Evolutionary conservation across 2,888 invertebrate species (phyloP), one percentile per base, ranked within the genome.

Genomic region (Caenorhabditis uteleia): DNA sequence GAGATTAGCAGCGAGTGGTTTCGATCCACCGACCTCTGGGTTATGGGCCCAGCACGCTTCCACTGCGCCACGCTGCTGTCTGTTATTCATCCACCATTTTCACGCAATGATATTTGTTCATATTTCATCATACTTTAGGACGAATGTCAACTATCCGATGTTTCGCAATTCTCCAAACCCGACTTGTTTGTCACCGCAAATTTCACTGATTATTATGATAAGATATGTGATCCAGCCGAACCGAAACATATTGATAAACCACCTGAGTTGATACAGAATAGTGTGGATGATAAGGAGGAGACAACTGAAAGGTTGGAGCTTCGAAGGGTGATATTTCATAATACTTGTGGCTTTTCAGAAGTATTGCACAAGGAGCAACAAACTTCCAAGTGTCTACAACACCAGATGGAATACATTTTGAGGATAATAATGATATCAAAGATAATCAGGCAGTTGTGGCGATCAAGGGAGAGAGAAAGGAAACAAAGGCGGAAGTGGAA

Each of bases 11-110:
- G 62, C 70, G 74, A 76, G 80, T 82, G 78, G 82, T 83, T 83
- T 83, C 82, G 83, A 83, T 83, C 83, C 78, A 90, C 91, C 90
- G 90, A 91, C 89, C 90, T 91, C 90, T 91, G 90, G 90, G 89
- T 90, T 89, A 89, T 89, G 89, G 89, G 89, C 89, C 89, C 89
- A 89, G 89, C 89, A 89, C 89, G 89, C 89, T 89, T 82, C 89
- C 89, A 89, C 89, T 89, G 89, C 89, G 89, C 89, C 89, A 89
- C 89, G 89, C 89, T 89, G 89, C 89, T 89, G 54, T 53, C 47
- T 26, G 23, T 27, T 14, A 6, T n/a, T n/a, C n/a, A n/a, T n/a
- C n/a, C n/a, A n/a, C n/a, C n/a, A 14, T 14, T 40, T 40, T 10
- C 10, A 33, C 10, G n/a, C n/a, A n/a, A n/a, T n/a, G n/a, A n/a